Evolutionary conservation across 2,113 vertebrate genomes (phyloP).

Genomic region (Ailurus styani): DNA sequence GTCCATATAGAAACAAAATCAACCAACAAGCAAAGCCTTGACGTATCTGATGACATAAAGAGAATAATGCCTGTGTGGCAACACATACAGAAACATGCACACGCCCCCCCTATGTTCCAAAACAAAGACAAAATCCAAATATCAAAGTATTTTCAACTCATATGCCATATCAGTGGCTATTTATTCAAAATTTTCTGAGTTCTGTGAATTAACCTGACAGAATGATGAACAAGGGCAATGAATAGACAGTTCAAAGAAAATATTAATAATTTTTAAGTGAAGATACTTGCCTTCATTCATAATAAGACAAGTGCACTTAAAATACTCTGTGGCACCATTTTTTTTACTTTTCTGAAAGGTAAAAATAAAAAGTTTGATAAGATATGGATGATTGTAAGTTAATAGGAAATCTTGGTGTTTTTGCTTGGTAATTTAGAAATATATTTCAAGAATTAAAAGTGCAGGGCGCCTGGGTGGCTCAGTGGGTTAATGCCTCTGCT

Average conservation of each 20-base stretch:
- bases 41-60: neutral
- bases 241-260: neutral
- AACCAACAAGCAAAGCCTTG: neutral
- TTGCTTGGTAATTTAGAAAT: neutral
- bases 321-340: neutral
- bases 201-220: neutral
- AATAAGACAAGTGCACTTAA: neutral
- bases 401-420: neutral
- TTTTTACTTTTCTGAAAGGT: neutral
- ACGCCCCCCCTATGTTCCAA: neutral
- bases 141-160: neutral
- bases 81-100: neutral
- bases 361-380: neutral
- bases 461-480: too few relatives aligned
- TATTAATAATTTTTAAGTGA: neutral
- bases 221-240: neutral
- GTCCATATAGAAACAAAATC: neutral
- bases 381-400: neutral
- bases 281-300: neutral
- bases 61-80: neutral
- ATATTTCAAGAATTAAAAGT: neutral
- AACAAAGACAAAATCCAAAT: neutral
- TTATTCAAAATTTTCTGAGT: neutral
- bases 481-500: too few relatives aligned
- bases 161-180: neutral